A percentile compares a stretch with the other conserved stretches of the same genome.
phyloP scores from a whole-genome alignment of 2,888 invertebrate species.

The Tipula confusa region DNA sequence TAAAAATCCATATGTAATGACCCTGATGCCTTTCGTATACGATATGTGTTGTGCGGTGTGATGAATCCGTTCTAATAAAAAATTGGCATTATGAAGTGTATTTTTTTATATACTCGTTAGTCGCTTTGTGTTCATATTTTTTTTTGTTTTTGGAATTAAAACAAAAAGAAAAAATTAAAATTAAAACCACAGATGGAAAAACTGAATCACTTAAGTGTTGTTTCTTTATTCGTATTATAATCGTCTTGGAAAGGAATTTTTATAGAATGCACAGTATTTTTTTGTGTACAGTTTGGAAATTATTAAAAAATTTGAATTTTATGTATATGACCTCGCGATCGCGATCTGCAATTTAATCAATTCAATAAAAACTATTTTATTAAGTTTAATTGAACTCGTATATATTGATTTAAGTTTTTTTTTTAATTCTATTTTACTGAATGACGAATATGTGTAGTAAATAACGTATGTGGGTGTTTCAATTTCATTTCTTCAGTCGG shows the following conservation, averaged over 20 bases:
- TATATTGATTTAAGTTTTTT: neutral
- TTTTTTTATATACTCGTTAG: neutral
- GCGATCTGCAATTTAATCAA: neutral
- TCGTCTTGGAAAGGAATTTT: neutral
- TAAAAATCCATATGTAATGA: neutral
- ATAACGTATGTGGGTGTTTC: neutral
- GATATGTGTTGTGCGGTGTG: neutral
- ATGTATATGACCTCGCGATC: neutral
- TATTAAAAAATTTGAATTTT: neutral
- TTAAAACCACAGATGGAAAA: conserved; percentile 25
- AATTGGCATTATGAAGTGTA: neutral
- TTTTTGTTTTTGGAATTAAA: too few species aligned
- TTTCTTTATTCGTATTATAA: neutral
- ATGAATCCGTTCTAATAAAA: neutral
- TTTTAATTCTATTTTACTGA: neutral
- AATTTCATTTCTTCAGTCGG: neutral
- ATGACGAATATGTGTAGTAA: neutral
- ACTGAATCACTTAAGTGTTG: neutral
- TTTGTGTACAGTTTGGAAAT: neutral
- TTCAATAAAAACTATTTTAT: neutral
- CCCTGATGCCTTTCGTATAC: neutral
- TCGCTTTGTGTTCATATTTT: neutral
- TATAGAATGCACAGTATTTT: neutral
- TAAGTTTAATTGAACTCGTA: neutral
- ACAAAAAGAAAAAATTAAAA: neutral